Conservation (phyloP, 2,888 invertebrate species). For the Pammene aurita region DNA sequence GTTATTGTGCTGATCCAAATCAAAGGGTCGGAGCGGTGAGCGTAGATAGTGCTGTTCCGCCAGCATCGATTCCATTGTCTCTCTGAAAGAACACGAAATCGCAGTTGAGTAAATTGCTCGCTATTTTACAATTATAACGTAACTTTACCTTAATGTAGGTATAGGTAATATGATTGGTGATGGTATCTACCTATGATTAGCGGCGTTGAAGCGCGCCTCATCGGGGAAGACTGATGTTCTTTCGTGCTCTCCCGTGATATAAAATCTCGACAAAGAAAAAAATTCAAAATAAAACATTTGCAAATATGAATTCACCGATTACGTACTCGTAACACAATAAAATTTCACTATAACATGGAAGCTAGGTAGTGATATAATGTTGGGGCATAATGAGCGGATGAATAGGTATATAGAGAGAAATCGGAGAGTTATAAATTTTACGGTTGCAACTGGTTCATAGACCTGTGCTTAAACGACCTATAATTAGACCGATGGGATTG, state of each 20-base stretch:
- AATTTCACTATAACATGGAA: constrained; percentile 10
- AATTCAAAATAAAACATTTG: constrained; percentile 73
- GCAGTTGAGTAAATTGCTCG: constrained; percentile 42
- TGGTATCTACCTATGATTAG: constrained; percentile 79
- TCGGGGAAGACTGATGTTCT: constrained; percentile 79
- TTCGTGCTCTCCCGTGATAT: constrained; percentile 82
- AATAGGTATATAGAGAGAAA: constrained; percentile 53
- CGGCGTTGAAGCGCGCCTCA: constrained; percentile 80
- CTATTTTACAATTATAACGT: constrained; percentile 19
- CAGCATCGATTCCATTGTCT: constrained; percentile 95
- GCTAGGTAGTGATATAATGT: constrained; percentile 17
- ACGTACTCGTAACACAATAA: constrained; percentile 1
- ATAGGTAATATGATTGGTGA: constrained; percentile 53
- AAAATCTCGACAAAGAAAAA: constrained; percentile 82
- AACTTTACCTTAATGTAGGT: constrained; percentile 36
- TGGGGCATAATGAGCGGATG: constrained; percentile 26
- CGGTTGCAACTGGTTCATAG: constrained; percentile 51
- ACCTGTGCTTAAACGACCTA: constrained; percentile 46
- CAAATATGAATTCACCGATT: constrained; percentile 32
- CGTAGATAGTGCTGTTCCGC: constrained; percentile 93
- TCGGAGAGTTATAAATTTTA: constrained; percentile 58
- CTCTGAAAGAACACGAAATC: constrained; percentile 83
- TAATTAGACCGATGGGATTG: constrained; percentile 63
- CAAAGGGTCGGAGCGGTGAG: constrained; percentile 89
- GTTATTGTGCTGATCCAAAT: constrained; percentile 87